Conservation (phyloP, 2,888 invertebrate genomes). For the Cerastoderma edule region DNA sequence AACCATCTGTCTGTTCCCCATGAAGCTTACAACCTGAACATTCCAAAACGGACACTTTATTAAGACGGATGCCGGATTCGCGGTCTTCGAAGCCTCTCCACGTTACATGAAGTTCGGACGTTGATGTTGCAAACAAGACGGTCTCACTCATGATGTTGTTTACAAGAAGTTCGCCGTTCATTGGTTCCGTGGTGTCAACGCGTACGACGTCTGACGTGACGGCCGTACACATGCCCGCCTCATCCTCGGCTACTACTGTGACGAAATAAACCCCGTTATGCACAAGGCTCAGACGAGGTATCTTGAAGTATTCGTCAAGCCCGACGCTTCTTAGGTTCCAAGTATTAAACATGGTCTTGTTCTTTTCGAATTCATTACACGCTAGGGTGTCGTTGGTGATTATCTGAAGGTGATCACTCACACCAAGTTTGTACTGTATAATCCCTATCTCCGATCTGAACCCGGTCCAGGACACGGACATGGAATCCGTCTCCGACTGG, state of each 20-base stretch:
- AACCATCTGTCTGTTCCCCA: slow-evolving; percentile 13
- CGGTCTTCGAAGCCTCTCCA: slow-evolving; percentile 46
- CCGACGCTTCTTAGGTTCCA: slow-evolving; percentile 39
- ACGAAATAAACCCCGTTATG: slow-evolving; percentile 60
- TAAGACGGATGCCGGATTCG: slow-evolving; percentile 46
- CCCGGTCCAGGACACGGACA: slow-evolving; percentile 62
- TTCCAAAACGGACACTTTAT: slow-evolving; percentile 33
- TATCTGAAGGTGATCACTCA: slow-evolving; percentile 42
- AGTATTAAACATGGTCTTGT: slow-evolving; percentile 46
- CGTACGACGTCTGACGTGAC: slow-evolving; percentile 45
- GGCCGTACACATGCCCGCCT: slow-evolving; percentile 59
- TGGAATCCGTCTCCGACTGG: slow-evolving; percentile 47
- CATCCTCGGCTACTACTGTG: slow-evolving; percentile 61
- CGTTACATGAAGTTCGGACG: slow-evolving; percentile 37
- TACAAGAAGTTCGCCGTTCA: slow-evolving; percentile 35
- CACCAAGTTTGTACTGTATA: slow-evolving; percentile 55
- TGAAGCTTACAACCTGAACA: slow-evolving; percentile 27
- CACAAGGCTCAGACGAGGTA: slow-evolving; percentile 41
- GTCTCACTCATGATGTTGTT: slow-evolving; percentile 34
- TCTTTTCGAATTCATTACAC: slow-evolving; percentile 38
- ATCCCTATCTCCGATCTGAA: slow-evolving; percentile 66
- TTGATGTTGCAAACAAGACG: slow-evolving; percentile 34
- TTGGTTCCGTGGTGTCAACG: slow-evolving; percentile 64
- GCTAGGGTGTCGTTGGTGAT: slow-evolving; percentile 45
- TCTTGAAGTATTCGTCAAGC: slow-evolving; percentile 48